Evolutionary conservation across 2,888 invertebrate species (phyloP).

Genomic region (Lasius platythorax): DNA sequence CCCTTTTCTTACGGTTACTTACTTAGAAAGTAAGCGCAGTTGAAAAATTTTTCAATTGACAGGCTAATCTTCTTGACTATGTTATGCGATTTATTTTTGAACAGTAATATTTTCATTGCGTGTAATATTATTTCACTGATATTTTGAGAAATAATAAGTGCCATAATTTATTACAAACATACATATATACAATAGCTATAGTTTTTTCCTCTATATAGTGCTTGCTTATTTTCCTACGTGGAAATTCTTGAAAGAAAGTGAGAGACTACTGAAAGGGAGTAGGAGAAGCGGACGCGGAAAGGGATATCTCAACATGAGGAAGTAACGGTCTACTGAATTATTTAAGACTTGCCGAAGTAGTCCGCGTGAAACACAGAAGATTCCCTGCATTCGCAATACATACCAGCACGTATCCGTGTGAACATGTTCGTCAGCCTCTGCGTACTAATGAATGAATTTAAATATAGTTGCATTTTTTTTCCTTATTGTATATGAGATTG

Average conservation of each 20-base stretch:
- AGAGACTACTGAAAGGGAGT: constrained; percentile 59
- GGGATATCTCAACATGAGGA: constrained; percentile 65
- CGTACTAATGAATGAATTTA: constrained; percentile 12
- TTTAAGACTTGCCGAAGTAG: constrained; percentile 67
- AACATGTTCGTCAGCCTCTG: constrained; percentile 32
- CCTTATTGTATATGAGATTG: constrained; percentile 3
- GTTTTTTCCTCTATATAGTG: neutral
- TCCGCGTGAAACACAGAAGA: constrained; percentile 61
- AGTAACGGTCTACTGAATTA: constrained; percentile 74
- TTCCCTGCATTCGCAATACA: constrained; percentile 61
- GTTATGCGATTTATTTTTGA: neutral
- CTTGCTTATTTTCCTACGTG: neutral
- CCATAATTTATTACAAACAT: neutral
- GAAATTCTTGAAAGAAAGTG: constrained; percentile 53
- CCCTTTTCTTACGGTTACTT: constrained; percentile 37
- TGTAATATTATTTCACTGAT: neutral
- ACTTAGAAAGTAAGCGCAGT: constrained; percentile 60
- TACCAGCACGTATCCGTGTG: constrained; percentile 50
- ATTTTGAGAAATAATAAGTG: neutral
- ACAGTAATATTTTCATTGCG: neutral
- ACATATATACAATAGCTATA: neutral
- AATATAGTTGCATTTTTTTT: neutral
- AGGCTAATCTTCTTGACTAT: neutral
- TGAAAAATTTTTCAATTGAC: constrained; percentile 38
- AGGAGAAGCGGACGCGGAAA: constrained; percentile 61